Evolutionary conservation across 2,888 invertebrate species (phyloP).

Genomic region (Mythimna loreyi): DNA sequence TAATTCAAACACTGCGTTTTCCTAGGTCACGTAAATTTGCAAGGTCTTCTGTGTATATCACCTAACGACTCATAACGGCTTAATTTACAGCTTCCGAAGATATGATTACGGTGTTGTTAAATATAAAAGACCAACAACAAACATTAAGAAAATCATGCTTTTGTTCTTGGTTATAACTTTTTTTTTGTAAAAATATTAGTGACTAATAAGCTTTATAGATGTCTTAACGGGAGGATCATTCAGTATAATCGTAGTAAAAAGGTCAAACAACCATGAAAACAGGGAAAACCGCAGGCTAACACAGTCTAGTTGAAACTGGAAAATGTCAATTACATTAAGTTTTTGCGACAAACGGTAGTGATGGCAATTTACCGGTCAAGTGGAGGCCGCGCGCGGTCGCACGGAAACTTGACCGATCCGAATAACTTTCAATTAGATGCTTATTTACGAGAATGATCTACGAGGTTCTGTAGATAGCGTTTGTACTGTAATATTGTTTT

Average conservation of each 20-base stretch:
- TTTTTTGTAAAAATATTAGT: too few species aligned
- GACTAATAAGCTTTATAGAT: too few species aligned
- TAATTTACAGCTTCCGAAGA: too few species aligned
- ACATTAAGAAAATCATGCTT: too few species aligned
- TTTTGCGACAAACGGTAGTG: slow-evolving; percentile 61
- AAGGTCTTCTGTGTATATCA: too few species aligned
- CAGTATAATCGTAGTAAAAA: not conserved
- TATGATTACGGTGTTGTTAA: too few species aligned
- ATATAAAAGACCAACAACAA: too few species aligned
- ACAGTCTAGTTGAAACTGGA: slow-evolving; percentile 27
- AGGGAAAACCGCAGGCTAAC: slow-evolving; percentile 32
- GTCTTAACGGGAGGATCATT: not conserved
- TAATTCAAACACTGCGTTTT: too few species aligned
- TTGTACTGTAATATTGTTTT: not conserved
- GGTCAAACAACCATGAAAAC: slow-evolving; percentile 7
- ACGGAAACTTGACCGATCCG: slow-evolving; percentile 72
- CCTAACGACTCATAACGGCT: too few species aligned
- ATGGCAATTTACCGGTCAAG: slow-evolving; percentile 77
- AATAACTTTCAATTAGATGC: slow-evolving; percentile 59
- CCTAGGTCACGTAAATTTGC: too few species aligned
- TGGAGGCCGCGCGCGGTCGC: slow-evolving; percentile 72
- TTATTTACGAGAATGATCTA: slow-evolving; percentile 45
- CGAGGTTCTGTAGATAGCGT: slow-evolving; percentile 30
- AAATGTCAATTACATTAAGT: slow-evolving; percentile 46
- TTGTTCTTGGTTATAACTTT: too few species aligned